Base-by-base conservation (phyloP, 2,113 vertebrate species). In the Clarias magur region DNA sequence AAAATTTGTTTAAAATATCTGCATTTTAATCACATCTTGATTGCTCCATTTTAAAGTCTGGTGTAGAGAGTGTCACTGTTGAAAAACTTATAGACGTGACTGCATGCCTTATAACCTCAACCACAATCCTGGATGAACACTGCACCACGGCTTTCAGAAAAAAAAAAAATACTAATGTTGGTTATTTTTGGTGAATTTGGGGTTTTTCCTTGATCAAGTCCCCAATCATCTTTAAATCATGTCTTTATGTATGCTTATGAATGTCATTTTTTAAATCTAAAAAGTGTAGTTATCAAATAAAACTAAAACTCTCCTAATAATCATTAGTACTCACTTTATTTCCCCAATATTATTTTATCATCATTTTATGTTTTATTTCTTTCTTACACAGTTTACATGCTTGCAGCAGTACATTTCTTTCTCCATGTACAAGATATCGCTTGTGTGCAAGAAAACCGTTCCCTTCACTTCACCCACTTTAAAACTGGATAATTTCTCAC, bases 401-500 rank as follows among this genome's bases (percentile, higher is more conserved):
- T 34, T 62, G 15, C 15, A 34, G 78, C 6, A 80, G 56, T 23
- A 23, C 25, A 34, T 27, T 19, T 16, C 6, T 34, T n/a, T 3
- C 42, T 8, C 4, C 9, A 25, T 38, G 4, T 79, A n/a, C 11
- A 48, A 3, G 4, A 70, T 19, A 42, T 4, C 9, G 11, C 70
- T 11, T 42, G 30, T 38, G 70, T 12, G 23, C 17, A 48, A 48
- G 23, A 62, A 68, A 19, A 78, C 6, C 17, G 25, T 7, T 65
- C 25, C 21, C 25, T 53, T 38, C 80, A 53, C 42, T 67, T 83
- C 15, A n/a, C 62, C 81, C 25, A n/a, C 10, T 56, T 68, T 54
- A 27, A 30, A 27, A 63, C 48, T 54, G 82, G 42, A 83, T 84
- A 21, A 72, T 72, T 59, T 84, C n/a, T 84, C 82, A 72, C 63